Base-by-base conservation (phyloP, 1,140 invertebrate species). In the Brevipalpus yothersi region DNA sequence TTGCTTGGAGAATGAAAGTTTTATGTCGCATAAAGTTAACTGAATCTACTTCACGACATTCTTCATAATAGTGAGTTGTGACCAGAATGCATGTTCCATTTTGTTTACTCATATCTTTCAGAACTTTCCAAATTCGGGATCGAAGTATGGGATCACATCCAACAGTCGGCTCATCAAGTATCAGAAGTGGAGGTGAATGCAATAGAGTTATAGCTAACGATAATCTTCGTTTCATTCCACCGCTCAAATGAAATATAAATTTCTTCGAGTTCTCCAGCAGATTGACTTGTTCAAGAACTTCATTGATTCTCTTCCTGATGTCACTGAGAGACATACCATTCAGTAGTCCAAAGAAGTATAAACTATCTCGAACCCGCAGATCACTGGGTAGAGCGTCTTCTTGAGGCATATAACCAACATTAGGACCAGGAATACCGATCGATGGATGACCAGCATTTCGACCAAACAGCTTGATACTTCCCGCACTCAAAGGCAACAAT, bases 341-440 rank as follows among this genome's bases (percentile, higher is more conserved):
- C 65, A 95, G 84, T 78, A 85, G 85, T 19, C 90, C 90, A 71
- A 94, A 95, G 69, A 92, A 95, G 75, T 84, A 80, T 79, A 95
- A 82, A 0, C 88, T 94, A 69, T 96, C 91, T 59, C 79, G 78
- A 63, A 94, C 94, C 0, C 86, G 85, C 70, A 95, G 91, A 71
- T 94, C 87, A 1, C 84, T 84, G 69, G 90, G 93, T 0, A 95
- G 73, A 0, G 90, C 89, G 31, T 91, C 85, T 72, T 95, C 64
- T 45, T 66, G 65, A 19, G 65, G 65, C 65, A 66, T 66, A 49
- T 65, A 66, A 15, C 65, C 65, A 49, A 66, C 59, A 51, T 51
- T 59, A 2, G 53, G 23, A 15, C 65, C 65, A 17, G 65, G 65
- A n/a, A 66, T 60, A 17, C 61, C 61, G 53, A 41, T 54, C 39